A percentile compares a stretch with the other conserved stretches of the same genome.
Evolutionary conservation across 2,888 invertebrate species (phyloP).

Genomic region (Argyresthia albistria): DNA sequence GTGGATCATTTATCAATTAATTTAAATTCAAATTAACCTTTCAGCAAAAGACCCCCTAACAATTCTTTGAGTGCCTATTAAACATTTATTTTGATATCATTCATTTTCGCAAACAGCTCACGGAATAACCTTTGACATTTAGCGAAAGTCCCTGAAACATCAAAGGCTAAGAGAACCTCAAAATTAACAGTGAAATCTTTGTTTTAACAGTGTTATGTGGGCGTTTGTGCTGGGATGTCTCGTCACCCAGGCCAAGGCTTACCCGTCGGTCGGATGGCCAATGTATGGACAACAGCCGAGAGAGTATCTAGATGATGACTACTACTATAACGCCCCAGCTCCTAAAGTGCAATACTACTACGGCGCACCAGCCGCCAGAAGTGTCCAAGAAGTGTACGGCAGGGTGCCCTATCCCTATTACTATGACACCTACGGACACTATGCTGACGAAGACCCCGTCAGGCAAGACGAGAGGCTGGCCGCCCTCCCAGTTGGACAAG

Average conservation of each 20-base stretch:
- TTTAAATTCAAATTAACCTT: not conserved
- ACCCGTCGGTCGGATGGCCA: slow-evolving; percentile 57
- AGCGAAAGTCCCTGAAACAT: not conserved
- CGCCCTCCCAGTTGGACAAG: slow-evolving; percentile 76
- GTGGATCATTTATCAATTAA: slow-evolving; percentile 12
- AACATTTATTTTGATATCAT: not conserved
- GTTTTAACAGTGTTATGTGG: slow-evolving; percentile 31
- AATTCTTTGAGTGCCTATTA: not conserved
- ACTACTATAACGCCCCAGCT: slow-evolving; percentile 61
- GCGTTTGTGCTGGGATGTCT: slow-evolving; percentile 62
- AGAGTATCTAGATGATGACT: slow-evolving; percentile 70
- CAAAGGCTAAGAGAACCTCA: not conserved
- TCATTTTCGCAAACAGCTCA: not conserved
- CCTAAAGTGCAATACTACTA: slow-evolving; percentile 52
- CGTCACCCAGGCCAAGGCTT: slow-evolving; percentile 50
- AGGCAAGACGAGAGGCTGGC: slow-evolving; percentile 75
- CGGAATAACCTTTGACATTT: slow-evolving; percentile 2
- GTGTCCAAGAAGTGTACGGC: slow-evolving; percentile 46
- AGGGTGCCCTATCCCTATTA: slow-evolving; percentile 58
- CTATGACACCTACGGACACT: slow-evolving; percentile 61
- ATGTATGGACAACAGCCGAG: slow-evolving; percentile 64
- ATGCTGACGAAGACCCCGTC: slow-evolving; percentile 72
- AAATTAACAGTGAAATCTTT: slow-evolving; percentile 18
- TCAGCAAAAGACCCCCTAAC: not conserved
- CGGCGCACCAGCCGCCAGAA: slow-evolving; percentile 29